Base-by-base conservation (phyloP, 2,113 vertebrate species). In the Tachycineta bicolor region DNA sequence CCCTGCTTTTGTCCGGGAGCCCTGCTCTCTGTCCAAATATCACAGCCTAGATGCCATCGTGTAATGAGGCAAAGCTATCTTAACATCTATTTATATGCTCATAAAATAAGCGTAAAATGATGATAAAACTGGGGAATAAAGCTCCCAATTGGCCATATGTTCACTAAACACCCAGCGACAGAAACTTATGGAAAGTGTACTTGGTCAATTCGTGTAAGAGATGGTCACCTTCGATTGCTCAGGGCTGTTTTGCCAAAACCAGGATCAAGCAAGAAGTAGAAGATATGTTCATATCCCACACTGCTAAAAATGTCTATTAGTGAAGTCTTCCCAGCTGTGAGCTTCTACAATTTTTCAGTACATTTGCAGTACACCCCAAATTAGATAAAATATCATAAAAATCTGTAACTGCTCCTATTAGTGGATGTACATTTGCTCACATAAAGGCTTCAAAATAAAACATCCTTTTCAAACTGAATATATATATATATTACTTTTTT, bases 1-100 rank as follows among this genome's bases (percentile, higher is more conserved):
- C n/a, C 63, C 22, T 64, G 49, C 41, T 60, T 74, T 76, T 73
- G 34, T 62, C 75, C 44, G 53, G 37, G 70, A 71, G 10, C n/a
- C 16, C 46, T 37, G 46, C 41, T 59, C 39, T 58, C 0, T 1
- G 9, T 10, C 63, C 39, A 41, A 79, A 22, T 24, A 6, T 11
- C 21, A 2, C n/a, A 47, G 43, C 60, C 47, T 28, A 14, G 20
- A 34, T 47, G 41, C 1, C 4, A 2, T 14, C 8, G 0, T 2
- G 9, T 19, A 63, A 50, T 2, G 12, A 37, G 83, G 50, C 4
- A 9, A 62, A 87, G 13, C 15, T 50, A 18, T 16, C 81, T 78
- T 33, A 28, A 89, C 59, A 71, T 41, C 56, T 55, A 16, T 65
- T 78, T 33, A 1, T 34, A 3, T 1, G 3, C 11, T 70, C n/a